Conservation (phyloP, 2,888 invertebrate genomes). For the Lasioglossum pauxillum region DNA sequence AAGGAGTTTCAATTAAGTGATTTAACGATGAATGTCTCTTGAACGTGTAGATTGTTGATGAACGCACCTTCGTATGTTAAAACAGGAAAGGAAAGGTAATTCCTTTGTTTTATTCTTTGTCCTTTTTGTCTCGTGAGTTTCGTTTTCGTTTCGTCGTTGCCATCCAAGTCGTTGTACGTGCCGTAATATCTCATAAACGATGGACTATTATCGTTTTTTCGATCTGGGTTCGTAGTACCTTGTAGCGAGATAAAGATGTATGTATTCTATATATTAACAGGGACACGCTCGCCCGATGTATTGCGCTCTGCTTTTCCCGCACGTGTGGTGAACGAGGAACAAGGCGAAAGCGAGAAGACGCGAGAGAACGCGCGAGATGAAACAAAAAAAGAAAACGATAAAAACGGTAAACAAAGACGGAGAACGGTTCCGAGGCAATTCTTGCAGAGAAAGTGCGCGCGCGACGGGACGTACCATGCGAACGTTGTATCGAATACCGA, state of each 20-base stretch:
- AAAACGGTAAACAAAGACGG: background rate
- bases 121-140: slow-evolving; percentile 19
- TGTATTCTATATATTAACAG: slow-evolving; percentile 73
- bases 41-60: slow-evolving; percentile 63
- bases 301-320: slow-evolving; percentile 38
- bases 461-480: background rate
- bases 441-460: background rate
- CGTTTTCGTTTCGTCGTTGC: slow-evolving; percentile 62
- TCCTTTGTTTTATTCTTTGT: slow-evolving; percentile 19
- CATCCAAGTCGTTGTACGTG: slow-evolving; percentile 63
- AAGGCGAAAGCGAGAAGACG: background rate
- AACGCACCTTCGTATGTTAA: slow-evolving; percentile 59
- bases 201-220: slow-evolving; percentile 61
- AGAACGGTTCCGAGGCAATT: slow-evolving; percentile 1
- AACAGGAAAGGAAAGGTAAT: background rate
- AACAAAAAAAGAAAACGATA: background rate
- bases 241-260: slow-evolving; percentile 72
- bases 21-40: slow-evolving; percentile 72
- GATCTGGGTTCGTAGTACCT: slow-evolving; percentile 66
- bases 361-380: background rate
- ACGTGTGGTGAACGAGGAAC: slow-evolving; percentile 15
- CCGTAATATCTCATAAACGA: slow-evolving; percentile 58
- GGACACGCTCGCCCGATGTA: slow-evolving; percentile 75
- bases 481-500: background rate
- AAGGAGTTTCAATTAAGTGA: slow-evolving; percentile 69